Evolutionary conservation across 2,113 vertebrate genomes (phyloP).

Genomic region (Nanorana parkeri): DNA sequence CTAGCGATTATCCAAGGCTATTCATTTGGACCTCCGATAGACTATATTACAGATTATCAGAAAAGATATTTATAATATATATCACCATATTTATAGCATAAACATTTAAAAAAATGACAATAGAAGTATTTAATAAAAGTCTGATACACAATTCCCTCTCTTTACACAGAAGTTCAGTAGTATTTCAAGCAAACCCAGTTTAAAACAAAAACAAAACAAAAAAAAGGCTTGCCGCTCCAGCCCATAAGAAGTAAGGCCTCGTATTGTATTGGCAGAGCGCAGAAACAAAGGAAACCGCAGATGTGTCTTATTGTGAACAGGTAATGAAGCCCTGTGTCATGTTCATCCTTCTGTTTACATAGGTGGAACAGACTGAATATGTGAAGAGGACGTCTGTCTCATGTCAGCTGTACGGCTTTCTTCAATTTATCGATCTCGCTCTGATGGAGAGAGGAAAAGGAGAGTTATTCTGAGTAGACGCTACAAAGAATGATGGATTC

Average conservation of each 20-base stretch:
- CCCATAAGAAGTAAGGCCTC: constrained; percentile 95
- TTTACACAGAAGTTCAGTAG: constrained; percentile 97
- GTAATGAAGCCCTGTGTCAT: constrained; percentile 25
- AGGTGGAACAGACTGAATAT: constrained; percentile 67
- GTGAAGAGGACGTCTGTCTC: constrained; percentile 70
- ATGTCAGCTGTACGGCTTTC: constrained; percentile 81
- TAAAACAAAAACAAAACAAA: constrained; percentile 15
- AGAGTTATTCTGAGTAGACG: too few relatives aligned
- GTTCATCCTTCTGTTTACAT: constrained; percentile 59
- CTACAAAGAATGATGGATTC: too few relatives aligned
- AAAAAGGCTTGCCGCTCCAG: constrained; percentile 79
- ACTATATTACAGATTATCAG: constrained; percentile 77
- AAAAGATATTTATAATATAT: constrained; percentile 64
- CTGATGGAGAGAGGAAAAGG: constrained; percentile 65
- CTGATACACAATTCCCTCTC: constrained; percentile 75
- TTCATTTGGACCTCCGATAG: constrained; percentile 63
- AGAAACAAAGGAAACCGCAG: not conserved
- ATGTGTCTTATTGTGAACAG: not conserved
- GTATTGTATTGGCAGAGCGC: constrained; percentile 82
- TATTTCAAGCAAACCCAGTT: constrained; percentile 83
- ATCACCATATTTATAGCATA: constrained; percentile 80
- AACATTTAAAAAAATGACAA: constrained; percentile 75
- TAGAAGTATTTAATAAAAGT: constrained; percentile 77
- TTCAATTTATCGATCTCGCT: constrained; percentile 91
- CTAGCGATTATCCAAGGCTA: constrained; percentile 68